Base-by-base conservation (phyloP, 1,140 invertebrate genomes). In the Euborellia annulipes region DNA sequence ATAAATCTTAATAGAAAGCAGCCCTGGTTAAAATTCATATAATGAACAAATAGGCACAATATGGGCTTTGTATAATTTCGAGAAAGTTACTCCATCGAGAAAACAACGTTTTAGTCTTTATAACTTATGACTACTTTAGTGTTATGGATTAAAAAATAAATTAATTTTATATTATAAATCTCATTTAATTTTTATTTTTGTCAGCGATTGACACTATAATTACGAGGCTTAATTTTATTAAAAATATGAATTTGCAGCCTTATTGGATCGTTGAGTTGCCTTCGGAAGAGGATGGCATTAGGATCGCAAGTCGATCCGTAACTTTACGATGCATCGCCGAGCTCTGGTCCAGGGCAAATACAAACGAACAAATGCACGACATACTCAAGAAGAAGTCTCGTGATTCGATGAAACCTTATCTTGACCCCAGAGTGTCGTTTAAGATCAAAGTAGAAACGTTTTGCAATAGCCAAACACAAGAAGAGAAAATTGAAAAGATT, bases 381-480 rank as follows among this genome's bases (percentile, higher is more conserved):
- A 68, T 74, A 46, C 63, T 89, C 27, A 73, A 71, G 58, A 51
- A 55, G 30, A 72, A 72, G 49, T 67, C 73, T 1, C 53, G 60
- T 45, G 56, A 69, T 43, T 56, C 72, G 43, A 64, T 76, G 37
- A 56, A 68, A 27, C 55, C 62, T 4, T 73, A 75, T 58, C 69
- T 72, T 49, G 52, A 61, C 18, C 45, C 58, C 17, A 59, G 75
- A 1, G 70, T 66, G 50, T 75, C 79, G 7, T 91, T 87, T 56
- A 82, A 82, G 69, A 72, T 92, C n/a, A 72, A 76, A 50, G 82
- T 93, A 11, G 87, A 92, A 64, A 81, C 82, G 6, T 92, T 87
- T 64, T 85, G 86, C 58, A 88, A 82, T 58, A 84, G 85, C 64
- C 79, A 86, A 49, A 70, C 69, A 11, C 78, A 80, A 57, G 62